Percentiles rank a stretch among this genome's conserved stretches.
Evolutionary conservation across 2,888 invertebrate genomes (phyloP).

Genomic region (Drosophila vallismaia): DNA sequence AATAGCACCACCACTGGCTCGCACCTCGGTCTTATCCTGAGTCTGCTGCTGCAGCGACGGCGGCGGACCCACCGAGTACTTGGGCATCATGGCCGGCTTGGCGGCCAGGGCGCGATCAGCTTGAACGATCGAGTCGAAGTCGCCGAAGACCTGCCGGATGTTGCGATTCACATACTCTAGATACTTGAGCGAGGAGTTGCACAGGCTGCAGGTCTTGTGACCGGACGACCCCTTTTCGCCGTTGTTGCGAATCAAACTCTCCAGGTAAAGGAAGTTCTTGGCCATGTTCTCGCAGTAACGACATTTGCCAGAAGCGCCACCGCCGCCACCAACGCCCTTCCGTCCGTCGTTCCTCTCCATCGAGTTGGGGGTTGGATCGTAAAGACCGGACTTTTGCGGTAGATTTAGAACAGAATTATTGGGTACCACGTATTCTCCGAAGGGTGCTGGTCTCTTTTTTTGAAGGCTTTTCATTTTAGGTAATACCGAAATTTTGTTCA

Average conservation of each 20-base stretch:
- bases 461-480: conserved; percentile 69
- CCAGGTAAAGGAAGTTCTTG: conserved; percentile 80
- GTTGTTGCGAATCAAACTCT: conserved; percentile 76
- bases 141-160: conserved; percentile 75
- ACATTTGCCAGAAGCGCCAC: conserved; percentile 53
- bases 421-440: conserved; percentile 67
- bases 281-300: conserved; percentile 80
- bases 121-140: conserved; percentile 64
- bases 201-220: conserved; percentile 64
- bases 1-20: conserved; percentile 55
- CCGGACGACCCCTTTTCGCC: conserved; percentile 37
- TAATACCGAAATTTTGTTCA: conserved; percentile 76
- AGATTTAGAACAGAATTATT: conserved; percentile 71
- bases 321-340: conserved; percentile 20
- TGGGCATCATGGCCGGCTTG: conserved; percentile 51
- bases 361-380: conserved; percentile 44
- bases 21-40: conserved; percentile 12
- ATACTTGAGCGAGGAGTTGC: conserved; percentile 75
- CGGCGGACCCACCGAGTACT: conserved; percentile 48
- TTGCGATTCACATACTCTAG: conserved; percentile 76
- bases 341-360: conserved; percentile 46
- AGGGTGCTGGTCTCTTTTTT: conserved; percentile 52
- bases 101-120: conserved; percentile 65
- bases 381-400: conserved; percentile 28
- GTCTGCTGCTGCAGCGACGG: conserved; percentile 8